Evolutionary conservation across 2,888 invertebrate genomes (phyloP).

Genomic region (Andrena fulva): DNA sequence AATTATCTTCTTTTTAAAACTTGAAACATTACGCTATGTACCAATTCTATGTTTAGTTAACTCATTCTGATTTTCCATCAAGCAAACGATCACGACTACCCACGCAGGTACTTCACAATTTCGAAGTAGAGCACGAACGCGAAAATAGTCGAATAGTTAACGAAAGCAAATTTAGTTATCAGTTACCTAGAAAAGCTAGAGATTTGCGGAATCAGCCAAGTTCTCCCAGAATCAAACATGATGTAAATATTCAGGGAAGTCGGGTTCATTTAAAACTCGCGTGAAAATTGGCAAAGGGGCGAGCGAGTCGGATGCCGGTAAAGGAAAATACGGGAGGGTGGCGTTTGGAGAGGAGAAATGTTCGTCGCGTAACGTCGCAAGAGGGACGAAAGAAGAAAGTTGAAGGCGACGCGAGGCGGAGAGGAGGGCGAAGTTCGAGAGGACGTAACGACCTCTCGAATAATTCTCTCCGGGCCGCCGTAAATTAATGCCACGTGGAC

Average conservation of each 20-base stretch:
- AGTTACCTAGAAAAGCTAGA: not conserved
- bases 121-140: too few relatives aligned
- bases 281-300: not conserved
- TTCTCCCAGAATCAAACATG: not conserved
- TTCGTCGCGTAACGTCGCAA: slow-evolving; percentile 21
- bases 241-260: not conserved
- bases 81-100: too few relatives aligned
- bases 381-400: slow-evolving; percentile 26
- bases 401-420: slow-evolving; percentile 27
- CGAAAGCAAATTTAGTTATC: too few relatives aligned
- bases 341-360: slow-evolving; percentile 1
- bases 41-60: too few relatives aligned
- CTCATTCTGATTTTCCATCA: too few relatives aligned
- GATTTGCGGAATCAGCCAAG: not conserved
- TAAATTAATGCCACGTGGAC: slow-evolving; percentile 65
- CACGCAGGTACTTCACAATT: too few relatives aligned
- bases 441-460: slow-evolving; percentile 60
- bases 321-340: not conserved
- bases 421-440: slow-evolving; percentile 21
- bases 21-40: too few relatives aligned
- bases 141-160: too few relatives aligned
- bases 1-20: too few relatives aligned
- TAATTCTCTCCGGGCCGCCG: slow-evolving; percentile 56
- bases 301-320: not conserved
- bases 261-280: not conserved